Evolutionary conservation across 2,113 vertebrate species (phyloP), one percentile per base, ranked within the genome.

Genomic region (Rallus limicola): DNA sequence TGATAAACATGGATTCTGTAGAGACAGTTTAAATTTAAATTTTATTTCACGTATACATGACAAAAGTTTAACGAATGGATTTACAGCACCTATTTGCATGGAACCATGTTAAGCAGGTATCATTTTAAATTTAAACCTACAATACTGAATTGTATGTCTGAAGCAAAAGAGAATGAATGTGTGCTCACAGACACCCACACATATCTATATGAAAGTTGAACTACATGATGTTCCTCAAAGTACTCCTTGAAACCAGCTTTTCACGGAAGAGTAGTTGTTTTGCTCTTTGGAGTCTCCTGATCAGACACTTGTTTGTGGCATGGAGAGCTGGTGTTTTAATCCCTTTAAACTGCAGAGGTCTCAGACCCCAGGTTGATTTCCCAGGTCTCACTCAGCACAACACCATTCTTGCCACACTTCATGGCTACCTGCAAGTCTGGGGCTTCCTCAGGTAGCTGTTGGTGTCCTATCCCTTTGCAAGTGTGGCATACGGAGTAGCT

Each of bases 1-100:
- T 96, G 68, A 71, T 88, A 95, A 92, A 88, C 72, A 56, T 55
- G 52, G n/a, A 70, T 93, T 93, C 76, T 90, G 69, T 67, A 70
- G 71, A 83, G 38, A 24, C 52, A 65, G 33, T 74, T 90, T 83
- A 90, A 78, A 94, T 86, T 88, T 82, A 88, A 94, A 95, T 90
- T 93, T 71, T 84, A 79, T 91, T 97, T 88, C 44, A 62, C 19
- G 88, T 82, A 48, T 48, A 79, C 50, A 72, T 70, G 71, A 77
- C 75, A 65, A 62, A 95, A 92, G 58, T 82, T 94, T 91, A 62
- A 76, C 0, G 12, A 93, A 95, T 93, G 88, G 85, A 95, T 95
- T 95, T 82, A 69, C 63, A 58, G 44, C 0, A 1, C 67, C 29
- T 90, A 6, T 95, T 94, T 93, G 53, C 67, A 58, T 90, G 63